phyloP scores from a whole-genome alignment of 1,140 invertebrate genomes.

The Oncopeltus fasciatus region DNA sequence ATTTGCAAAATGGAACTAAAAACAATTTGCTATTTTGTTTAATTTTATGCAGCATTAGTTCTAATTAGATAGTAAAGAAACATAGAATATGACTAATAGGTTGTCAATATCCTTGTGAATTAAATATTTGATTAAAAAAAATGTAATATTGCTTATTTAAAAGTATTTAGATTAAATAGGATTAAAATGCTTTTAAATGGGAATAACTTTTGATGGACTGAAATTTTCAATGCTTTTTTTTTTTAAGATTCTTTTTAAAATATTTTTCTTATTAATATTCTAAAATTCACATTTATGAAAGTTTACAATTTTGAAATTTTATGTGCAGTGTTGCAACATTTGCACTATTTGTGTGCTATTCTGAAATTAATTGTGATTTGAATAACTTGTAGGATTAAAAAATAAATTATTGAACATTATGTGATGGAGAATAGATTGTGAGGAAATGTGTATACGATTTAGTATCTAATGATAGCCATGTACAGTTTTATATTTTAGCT shows the following conservation, averaged over 20 bases:
- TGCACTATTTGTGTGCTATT: neutral
- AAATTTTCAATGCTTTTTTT: neutral
- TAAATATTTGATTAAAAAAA: no score
- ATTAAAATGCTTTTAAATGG: no score
- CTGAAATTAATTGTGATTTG: neutral
- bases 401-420: neutral
- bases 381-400: neutral
- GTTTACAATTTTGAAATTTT: neutral
- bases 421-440: neutral
- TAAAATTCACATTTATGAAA: no score
- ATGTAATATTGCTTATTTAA: no score
- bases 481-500: constrained; percentile 5
- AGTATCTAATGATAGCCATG: neutral
- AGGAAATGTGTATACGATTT: neutral
- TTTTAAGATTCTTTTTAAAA: neutral
- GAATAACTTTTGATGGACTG: neutral
- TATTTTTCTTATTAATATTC: neutral
- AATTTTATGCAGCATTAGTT: no score
- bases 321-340: neutral
- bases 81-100: no score
- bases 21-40: no score
- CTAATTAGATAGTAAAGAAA: no score
- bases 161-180: no score
- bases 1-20: no score
- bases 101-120: no score